Base-by-base conservation (phyloP, 2,797 vertebrate genomes). In the Sebastes kiyomatsui region DNA sequence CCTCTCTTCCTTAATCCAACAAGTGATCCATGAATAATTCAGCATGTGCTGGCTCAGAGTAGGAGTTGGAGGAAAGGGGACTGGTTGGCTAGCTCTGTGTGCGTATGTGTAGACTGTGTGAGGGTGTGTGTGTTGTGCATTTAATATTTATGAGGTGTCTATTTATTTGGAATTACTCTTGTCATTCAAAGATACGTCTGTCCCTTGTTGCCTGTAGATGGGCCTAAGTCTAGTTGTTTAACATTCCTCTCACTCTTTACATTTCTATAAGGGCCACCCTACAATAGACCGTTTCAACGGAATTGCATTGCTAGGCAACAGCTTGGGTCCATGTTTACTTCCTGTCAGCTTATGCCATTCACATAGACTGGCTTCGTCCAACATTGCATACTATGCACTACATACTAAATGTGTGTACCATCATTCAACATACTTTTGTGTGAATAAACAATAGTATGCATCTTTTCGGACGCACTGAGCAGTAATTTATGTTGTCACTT, bases 1-100 rank as follows among this genome's bases (percentile, higher is more conserved):
- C 75, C 52, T 90, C 82, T 85, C 79, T 90, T 86, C 71, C 81
- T 85, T 85, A 86, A 88, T 93, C 90, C 92, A 92, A 91, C 92
- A 90, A 92, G 79, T 90, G 84, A 92, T 25, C 68, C 66, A 91
- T 95, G 83, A 95, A 95, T 96, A 92, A 95, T 95, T 94, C 80
- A 93, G 85, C 86, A 70, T 69, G 78, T 87, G 83, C 82, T 88
- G 90, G 92, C 88, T 87, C 82, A 46, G 58, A 81, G 69, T 64
- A 30, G 61, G 75, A 80, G 65, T 83, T 81, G 75, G 81, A 88
- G 61, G 72, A 83, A 83, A 82, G 56, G 52, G 55, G 58, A 49
- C 78, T 76, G 81, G 74, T 55, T 86, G 58, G 59, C 60, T 67
- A 20, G 59, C 46, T 85, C 28, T 60, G 55, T 72, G 27, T 22